Conservation (phyloP, 2,113 vertebrate species). For the Dendropsophus ebraccatus region DNA sequence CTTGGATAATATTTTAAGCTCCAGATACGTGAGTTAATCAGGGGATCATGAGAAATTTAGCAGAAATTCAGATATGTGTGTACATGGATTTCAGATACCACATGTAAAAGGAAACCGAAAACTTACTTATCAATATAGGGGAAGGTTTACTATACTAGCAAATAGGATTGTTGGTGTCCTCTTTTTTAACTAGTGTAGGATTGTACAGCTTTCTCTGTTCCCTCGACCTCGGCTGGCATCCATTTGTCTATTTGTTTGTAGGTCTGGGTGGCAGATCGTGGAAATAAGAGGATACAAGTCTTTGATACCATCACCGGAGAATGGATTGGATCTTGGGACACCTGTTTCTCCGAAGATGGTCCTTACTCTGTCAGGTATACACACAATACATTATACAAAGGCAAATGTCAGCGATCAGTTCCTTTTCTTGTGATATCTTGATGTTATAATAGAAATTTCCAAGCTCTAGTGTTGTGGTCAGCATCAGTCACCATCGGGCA, state of each 20-base stretch:
- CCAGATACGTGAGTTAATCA: too few species aligned
- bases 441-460: neutral
- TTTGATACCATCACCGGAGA: conserved; percentile 91
- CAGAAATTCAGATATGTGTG: too few species aligned
- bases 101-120: too few species aligned
- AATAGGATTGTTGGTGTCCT: neutral
- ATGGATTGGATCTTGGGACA: conserved; percentile 89
- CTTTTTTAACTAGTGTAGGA: neutral
- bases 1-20: too few species aligned
- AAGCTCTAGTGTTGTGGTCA: neutral
- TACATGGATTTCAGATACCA: too few species aligned
- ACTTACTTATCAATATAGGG: neutral
- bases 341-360: conserved; percentile 88
- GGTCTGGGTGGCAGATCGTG: conserved; percentile 97
- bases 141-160: neutral
- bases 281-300: conserved; percentile 91
- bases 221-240: neutral
- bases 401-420: neutral
- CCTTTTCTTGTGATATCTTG: neutral
- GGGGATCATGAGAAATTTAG: too few species aligned
- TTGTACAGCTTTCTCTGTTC: neutral
- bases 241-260: conserved; percentile 61
- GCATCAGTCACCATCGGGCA: neutral
- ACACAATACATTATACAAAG: neutral
- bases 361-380: conserved; percentile 89